Base-by-base conservation (phyloP, 1,140 invertebrate genomes). In the Drosophila biarmipes region DNA sequence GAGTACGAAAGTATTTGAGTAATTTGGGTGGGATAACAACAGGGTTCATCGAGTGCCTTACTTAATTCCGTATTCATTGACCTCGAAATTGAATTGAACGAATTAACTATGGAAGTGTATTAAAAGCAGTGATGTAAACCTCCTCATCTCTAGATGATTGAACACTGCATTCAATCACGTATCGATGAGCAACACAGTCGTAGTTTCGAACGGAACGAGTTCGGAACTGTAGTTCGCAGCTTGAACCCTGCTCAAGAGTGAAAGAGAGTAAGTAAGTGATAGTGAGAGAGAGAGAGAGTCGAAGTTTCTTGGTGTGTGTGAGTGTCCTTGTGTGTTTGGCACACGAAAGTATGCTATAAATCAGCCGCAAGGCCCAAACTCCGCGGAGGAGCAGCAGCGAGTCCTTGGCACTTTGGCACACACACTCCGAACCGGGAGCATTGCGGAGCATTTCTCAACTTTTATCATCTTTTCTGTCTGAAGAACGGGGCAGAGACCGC, bases 201-300 rank as follows among this genome's bases (percentile, higher is more conserved):
- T 46, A 87, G 82, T 87, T 87, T 87, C 82, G 82, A 87, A 87
- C 82, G 82, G 82, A 89, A 82, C 84, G 82, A 87, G 82, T 82
- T 82, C 79, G 79, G 82, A 87, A 86, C 81, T 87, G 63, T 63
- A 81, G 74, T 76, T 73, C 63, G 78, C 63, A 82, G 78, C 71
- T 80, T 87, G 73, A 75, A 53, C 52, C 73, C 62, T 63, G 73
- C 49, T 75, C 49, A 51, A 73, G 62, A 66, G 71, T 72, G 49
- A 84, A 62, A 73, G 73, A 81, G 66, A 71, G 81, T 84, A 67
- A 79, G 80, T 82, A 53, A 84, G 62, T 84, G 35, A 53, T 49
- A 71, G 49, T 67, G 11, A 35, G 63, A 62, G 38, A 48, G 19
- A 61, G 48, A 62, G 42, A 38, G n/a, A 34, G 45, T 46, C 49